Conservation (phyloP, 2,888 invertebrate genomes). For the Neria commutata region DNA sequence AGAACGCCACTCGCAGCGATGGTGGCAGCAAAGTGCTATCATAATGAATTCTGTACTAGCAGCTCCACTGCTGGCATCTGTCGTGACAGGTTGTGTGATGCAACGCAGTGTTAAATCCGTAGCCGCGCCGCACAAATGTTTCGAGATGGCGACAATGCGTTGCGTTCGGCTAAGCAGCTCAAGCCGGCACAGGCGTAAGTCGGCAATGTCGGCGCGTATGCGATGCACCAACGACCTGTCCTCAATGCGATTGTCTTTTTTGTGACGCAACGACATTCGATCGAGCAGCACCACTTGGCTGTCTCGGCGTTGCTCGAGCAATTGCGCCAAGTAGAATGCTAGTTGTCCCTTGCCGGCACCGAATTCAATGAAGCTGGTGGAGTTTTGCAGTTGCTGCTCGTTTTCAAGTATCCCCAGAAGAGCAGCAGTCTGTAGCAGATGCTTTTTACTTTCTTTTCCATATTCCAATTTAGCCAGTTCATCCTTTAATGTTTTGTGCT, state of each 20-base stretch:
- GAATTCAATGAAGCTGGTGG: conserved; percentile 81
- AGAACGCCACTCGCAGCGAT: conserved; percentile 75
- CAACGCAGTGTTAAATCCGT: conserved; percentile 81
- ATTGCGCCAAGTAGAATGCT: conserved; percentile 76
- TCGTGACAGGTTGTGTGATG: conserved; percentile 51
- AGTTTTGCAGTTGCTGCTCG: conserved; percentile 66
- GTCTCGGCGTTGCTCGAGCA: conserved; percentile 62
- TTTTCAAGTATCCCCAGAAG: conserved; percentile 73
- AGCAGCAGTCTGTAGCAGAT: conserved; percentile 79
- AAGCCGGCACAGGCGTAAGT: conserved; percentile 71
- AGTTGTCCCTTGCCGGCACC: conserved; percentile 90
- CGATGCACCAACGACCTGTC: conserved; percentile 65
- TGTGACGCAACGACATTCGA: conserved; percentile 80
- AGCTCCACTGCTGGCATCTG: not conserved
- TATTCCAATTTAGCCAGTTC: conserved; percentile 66
- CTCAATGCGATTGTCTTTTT: conserved; percentile 72
- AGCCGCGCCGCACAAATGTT: conserved; percentile 89
- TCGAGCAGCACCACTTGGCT: conserved; percentile 77
- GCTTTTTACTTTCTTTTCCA: conserved; percentile 71
- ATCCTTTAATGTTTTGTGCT: conserved; percentile 62
- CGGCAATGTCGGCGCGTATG: conserved; percentile 81
- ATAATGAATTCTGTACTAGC: conserved; percentile 66
- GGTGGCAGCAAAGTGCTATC: conserved; percentile 91
- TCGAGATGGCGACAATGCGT: conserved; percentile 77
- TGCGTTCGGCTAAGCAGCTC: conserved; percentile 58